Evolutionary conservation across 2,888 invertebrate genomes (phyloP).

Genomic region (Megamerina dolium): DNA sequence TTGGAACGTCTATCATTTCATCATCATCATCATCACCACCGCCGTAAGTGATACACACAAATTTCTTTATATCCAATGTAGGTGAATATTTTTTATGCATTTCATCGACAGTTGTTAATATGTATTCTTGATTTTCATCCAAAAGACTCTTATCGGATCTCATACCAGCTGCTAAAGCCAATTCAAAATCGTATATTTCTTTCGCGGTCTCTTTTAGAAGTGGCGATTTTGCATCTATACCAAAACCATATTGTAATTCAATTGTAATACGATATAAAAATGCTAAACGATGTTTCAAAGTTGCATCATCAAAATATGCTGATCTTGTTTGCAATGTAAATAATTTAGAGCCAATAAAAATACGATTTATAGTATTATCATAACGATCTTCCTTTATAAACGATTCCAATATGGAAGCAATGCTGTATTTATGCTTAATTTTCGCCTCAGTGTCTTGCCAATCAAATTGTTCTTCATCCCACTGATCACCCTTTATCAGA

Average conservation of each 20-base stretch:
- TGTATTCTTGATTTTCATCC: constrained; percentile 5
- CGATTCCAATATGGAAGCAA: constrained; percentile 22
- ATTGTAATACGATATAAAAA: constrained; percentile 11
- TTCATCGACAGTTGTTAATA: constrained; percentile 20
- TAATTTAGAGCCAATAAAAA: constrained; percentile 22
- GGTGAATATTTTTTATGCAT: constrained; percentile 25
- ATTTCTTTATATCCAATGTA: constrained; percentile 27
- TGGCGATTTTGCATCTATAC: constrained; percentile 20
- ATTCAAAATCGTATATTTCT: constrained; percentile 34
- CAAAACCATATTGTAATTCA: constrained; percentile 20
- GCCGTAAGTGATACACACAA: constrained; percentile 29
- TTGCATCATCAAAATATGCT: constrained; percentile 25
- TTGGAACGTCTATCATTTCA: constrained; percentile 24
- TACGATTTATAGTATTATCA: constrained; percentile 20
- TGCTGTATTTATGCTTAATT: constrained; percentile 24
- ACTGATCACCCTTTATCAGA: constrained; percentile 23
- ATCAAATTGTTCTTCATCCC: constrained; percentile 30
- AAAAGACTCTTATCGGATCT: constrained; percentile 13
- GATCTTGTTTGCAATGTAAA: constrained; percentile 21
- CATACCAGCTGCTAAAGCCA: constrained; percentile 27
- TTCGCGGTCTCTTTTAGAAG: constrained; percentile 22
- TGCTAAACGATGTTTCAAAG: constrained; percentile 7
- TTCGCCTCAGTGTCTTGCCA: constrained; percentile 31
- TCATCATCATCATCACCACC: constrained; percentile 15
- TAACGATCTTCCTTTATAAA: constrained; percentile 22